A percentile compares a stretch with the other conserved stretches of the same genome.
These are phyloP conservation scores for Cepaea hortensis DNA, from an alignment of 2,888 invertebrate genomes.

Conservation along the genomic window DNA sequence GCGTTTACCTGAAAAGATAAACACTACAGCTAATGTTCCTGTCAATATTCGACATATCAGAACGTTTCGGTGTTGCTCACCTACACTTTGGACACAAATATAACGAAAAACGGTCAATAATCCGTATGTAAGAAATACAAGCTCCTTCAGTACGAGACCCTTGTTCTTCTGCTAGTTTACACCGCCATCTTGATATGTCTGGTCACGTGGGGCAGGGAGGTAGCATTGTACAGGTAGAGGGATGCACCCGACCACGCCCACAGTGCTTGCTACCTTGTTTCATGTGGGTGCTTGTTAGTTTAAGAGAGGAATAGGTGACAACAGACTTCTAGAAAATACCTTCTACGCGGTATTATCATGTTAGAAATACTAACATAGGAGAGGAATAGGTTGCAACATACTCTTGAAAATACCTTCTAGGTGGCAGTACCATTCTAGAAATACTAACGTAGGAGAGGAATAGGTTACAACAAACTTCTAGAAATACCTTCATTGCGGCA, in stretches of 20 bases:
- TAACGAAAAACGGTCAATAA: not conserved
- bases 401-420: too few relatives aligned
- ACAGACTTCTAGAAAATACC: too few relatives aligned
- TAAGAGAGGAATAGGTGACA: too few relatives aligned
- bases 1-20: not conserved
- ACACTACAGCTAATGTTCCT: not conserved
- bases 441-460: too few relatives aligned
- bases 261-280: not conserved
- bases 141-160: not conserved
- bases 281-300: too few relatives aligned
- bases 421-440: too few relatives aligned
- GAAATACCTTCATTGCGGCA: too few relatives aligned
- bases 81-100: not conserved
- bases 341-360: too few relatives aligned
- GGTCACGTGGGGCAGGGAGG: constrained; percentile 10
- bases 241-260: constrained; percentile 6
- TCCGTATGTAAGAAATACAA: not conserved
- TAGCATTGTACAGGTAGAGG: constrained; percentile 4
- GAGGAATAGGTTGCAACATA: too few relatives aligned
- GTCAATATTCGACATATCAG: not conserved
- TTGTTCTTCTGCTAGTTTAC: constrained; percentile 2
- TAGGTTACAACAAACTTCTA: too few relatives aligned
- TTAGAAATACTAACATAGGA: too few relatives aligned
- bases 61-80: not conserved
- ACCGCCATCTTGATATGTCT: constrained; percentile 16